A percentile compares a stretch with the other conserved stretches of the same genome.
Evolutionary conservation across 1,140 invertebrate genomes (phyloP).

Genomic region (Brachionus sp.): DNA sequence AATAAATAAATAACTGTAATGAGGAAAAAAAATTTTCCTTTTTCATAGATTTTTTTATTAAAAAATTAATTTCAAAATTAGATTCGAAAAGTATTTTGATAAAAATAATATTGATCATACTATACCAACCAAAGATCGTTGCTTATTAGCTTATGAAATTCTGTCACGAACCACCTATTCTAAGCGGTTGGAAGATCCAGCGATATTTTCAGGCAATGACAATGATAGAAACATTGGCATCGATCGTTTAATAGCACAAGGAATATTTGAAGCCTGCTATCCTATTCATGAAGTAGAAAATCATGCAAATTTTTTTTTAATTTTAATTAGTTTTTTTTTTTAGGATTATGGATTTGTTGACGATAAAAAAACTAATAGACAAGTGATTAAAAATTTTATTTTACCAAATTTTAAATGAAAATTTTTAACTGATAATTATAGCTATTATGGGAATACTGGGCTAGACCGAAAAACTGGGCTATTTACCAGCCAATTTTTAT

Average conservation of each 20-base stretch:
- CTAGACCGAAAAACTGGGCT: background rate
- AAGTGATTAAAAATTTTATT: background rate
- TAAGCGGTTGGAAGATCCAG: background rate
- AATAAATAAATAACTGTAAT: no score
- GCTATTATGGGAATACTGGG: constrained; percentile 44
- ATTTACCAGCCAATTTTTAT: constrained; percentile 74
- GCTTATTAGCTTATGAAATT: constrained; percentile 42
- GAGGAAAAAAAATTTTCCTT: no score
- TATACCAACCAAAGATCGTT: constrained; percentile 14
- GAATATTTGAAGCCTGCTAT: constrained; percentile 38
- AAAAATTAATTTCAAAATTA: background rate
- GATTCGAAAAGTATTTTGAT: constrained; percentile 44
- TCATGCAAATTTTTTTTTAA: background rate
- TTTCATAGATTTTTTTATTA: no score
- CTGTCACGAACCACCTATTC: constrained; percentile 17
- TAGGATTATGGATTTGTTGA: background rate
- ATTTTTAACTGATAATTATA: background rate
- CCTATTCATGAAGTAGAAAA: constrained; percentile 39
- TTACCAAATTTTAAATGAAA: background rate
- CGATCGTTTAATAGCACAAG: constrained; percentile 33
- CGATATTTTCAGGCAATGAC: constrained; percentile 1
- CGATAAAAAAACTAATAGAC: constrained; percentile 14
- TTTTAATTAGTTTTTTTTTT: background rate
- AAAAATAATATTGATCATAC: constrained; percentile 10
- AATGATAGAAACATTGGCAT: constrained; percentile 41